Base-by-base conservation (phyloP, 2,797 vertebrate species). In the Agapornis canus region DNA sequence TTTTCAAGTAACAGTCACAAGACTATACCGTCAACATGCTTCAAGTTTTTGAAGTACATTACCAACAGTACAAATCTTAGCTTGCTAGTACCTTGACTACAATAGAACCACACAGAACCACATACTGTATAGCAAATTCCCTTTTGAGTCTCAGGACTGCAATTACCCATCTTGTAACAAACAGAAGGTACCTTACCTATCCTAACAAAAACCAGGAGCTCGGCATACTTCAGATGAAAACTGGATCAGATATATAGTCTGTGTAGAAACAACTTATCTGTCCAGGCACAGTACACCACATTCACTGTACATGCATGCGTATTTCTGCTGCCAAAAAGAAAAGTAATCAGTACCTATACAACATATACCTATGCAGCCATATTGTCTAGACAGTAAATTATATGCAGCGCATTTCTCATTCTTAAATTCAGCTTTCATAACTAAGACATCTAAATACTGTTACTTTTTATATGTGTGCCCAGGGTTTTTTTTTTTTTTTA, bases 61-160 rank as follows among this genome's bases (percentile, higher is more conserved):
- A 42, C 3, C 25, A 68, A 14, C 4, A 3, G 66, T 3, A 66
- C 16, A 65, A 61, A 82, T 37, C 12, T 57, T 32, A 39, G 32
- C 49, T 75, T 26, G 60, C 11, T 22, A 59, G 31, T n/a, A 70
- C 51, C 13, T 43, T n/a, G 16, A 39, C 40, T 70, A 37, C 0
- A 0, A n/a, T 0, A 83, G 51, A 85, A 69, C 18, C 20, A 35
- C 26, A 65, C 0, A 83, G 51, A 85, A 69, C 18, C 20, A 35
- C 26, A 65, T 8, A 35, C 6, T 13, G 11, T 43, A 77, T 4
- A 29, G 54, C 15, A 71, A 54, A 64, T 66, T 37, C 15, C n/a
- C 27, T 89, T 78, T 3, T 56, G 40, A 70, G 29, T 64, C 43
- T 77, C 80, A 78, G 26, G 19, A 59, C 42, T 23, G 32, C 32